These are phyloP conservation scores for Molossus alvarezi DNA, from an alignment of 2,797 vertebrate genomes.

Conservation along the genomic window DNA sequence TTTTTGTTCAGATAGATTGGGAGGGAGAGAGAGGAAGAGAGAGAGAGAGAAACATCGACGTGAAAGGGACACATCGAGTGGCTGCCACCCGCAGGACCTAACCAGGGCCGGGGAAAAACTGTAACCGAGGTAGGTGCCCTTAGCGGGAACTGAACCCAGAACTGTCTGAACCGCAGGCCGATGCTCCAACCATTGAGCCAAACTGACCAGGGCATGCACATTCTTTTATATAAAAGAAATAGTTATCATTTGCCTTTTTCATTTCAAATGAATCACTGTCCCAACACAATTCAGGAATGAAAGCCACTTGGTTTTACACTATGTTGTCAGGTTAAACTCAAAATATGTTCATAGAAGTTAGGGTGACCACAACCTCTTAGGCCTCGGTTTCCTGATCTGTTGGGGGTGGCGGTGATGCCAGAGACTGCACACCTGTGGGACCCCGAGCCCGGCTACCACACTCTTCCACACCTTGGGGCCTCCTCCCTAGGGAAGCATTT, in stretches of 20 bases:
- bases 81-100: no score
- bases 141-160: no score
- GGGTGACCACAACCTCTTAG: not conserved
- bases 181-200: no score
- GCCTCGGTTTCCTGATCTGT: not conserved
- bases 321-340: not conserved
- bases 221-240: not conserved
- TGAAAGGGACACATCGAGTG: no score
- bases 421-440: not conserved
- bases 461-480: fast-evolving
- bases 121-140: no score
- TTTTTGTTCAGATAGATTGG: no score
- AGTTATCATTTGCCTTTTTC: not conserved
- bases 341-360: not conserved
- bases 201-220: no score
- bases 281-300: not conserved
- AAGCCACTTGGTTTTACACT: not conserved
- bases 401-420: fast-evolving
- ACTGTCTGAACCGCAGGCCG: no score
- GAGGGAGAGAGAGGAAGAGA: no score
- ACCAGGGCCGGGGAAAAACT: no score
- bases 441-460: not conserved
- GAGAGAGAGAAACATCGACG: no score
- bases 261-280: not conserved
- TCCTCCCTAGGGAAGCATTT: not conserved